A percentile compares a stretch with the other conserved stretches of the same genome.
Evolutionary conservation across 2,888 invertebrate genomes (phyloP).

Genomic region (Chrysolina americana): DNA sequence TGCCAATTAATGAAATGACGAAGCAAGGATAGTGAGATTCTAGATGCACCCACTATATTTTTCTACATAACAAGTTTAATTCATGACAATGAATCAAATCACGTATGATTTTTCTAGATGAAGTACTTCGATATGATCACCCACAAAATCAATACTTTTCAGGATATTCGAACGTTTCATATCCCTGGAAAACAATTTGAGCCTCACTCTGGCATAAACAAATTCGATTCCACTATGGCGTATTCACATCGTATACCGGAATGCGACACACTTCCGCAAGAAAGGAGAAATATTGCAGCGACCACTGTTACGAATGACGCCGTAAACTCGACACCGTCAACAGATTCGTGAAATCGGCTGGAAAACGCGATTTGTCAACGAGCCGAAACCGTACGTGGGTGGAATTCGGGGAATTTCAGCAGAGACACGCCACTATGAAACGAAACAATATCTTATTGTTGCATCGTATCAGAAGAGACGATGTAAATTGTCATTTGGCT

Average conservation of each 20-base stretch:
- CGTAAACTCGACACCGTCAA: neutral
- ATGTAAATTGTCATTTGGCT: too few species aligned
- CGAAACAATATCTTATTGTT: neutral
- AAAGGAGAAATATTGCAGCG: slow-evolving; percentile 3
- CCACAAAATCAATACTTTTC: neutral
- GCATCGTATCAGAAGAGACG: too few species aligned
- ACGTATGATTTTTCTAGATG: too few species aligned
- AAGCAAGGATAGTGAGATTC: too few species aligned
- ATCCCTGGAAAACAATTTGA: neutral
- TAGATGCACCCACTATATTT: too few species aligned
- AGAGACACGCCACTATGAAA: neutral
- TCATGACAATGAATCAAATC: too few species aligned
- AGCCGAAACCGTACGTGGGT: neutral
- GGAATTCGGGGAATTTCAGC: neutral
- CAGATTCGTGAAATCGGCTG: slow-evolving; percentile 4
- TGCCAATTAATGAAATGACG: too few species aligned
- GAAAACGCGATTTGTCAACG: slow-evolving; percentile 5
- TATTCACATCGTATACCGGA: neutral
- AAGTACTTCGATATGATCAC: too few species aligned
- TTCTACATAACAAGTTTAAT: too few species aligned
- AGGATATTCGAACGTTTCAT: neutral
- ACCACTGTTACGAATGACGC: neutral
- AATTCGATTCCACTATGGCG: neutral
- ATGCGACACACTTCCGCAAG: neutral
- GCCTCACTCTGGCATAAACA: neutral